Evolutionary conservation across 1,140 invertebrate genomes (phyloP), one percentile per base, ranked within the genome.

Genomic region (Matsumurasca onukii): DNA sequence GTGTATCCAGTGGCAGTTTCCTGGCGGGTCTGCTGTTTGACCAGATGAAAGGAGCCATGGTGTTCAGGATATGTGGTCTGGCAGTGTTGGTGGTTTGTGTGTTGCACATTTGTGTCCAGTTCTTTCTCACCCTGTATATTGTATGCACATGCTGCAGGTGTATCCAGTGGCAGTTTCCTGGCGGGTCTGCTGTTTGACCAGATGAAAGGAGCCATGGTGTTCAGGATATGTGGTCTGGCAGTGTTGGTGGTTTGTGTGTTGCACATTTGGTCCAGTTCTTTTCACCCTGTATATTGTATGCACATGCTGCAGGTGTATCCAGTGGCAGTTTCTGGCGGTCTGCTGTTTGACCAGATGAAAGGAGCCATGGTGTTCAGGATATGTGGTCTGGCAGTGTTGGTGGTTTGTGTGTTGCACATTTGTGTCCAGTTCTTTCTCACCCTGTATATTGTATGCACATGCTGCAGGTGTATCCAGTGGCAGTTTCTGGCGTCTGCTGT

Each of bases 1-100:
- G 92, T 29, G 88, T 91, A 0, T 89, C 91, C 0, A 76, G 86
- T 1, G 91, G 92, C 9, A 92, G 89, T 78, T 84, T 91, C 17
- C 79, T 92, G 51, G 91, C 86, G 52, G 92, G 92, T 13, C 75
- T 83, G 24, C 72, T 92, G 2, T 86, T 89, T 70, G 78, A 84
- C 1, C 73, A 76, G 0, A 85, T 86, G 49, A 84, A 85, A 24
- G 90, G 89, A 15, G 80, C 84, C 34, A 76, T 80, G n/a, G 87
- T 87, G 0, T 92, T 92, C 73, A 81, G 85, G 69, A 82, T 87
- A 66, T 93, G 91, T 76, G 90, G 91, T 1, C 80, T 87, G 55
- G 85, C 82, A 1, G 84, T 89, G 2, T 78, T 93, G 31, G 74
- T 88, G 1, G 83, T 84, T 65, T 84, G 88, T 70, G 74, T 83